Evolutionary conservation across 2,113 vertebrate genomes (phyloP).

Genomic region (Corythornis vintsioides): DNA sequence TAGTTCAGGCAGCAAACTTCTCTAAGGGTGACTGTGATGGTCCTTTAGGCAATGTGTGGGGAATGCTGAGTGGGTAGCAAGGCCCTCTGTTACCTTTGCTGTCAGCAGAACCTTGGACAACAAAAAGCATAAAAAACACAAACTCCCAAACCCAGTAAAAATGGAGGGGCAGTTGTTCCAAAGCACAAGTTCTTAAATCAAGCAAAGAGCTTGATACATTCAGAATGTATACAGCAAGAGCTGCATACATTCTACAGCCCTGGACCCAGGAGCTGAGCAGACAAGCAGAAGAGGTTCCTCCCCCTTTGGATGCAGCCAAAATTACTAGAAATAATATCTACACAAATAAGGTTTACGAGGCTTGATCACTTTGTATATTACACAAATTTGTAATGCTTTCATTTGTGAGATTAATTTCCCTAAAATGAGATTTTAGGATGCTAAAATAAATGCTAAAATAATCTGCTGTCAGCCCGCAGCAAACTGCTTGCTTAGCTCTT

Average conservation of each 20-base stretch:
- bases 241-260: not conserved
- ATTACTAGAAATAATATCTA: not conserved
- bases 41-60: not conserved
- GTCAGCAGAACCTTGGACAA: not conserved
- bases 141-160: not conserved
- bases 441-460: too few species aligned
- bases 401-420: constrained; percentile 3
- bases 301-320: not conserved
- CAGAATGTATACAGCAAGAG: too few species aligned
- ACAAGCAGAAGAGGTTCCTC: not conserved
- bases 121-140: not conserved
- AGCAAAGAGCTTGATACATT: too few species aligned
- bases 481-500: not conserved
- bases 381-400: not conserved
- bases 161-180: not conserved
- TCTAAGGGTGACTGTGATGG: not conserved
- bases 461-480: too few species aligned
- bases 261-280: not conserved
- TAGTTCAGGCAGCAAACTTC: not conserved
- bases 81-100: not conserved
- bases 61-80: not conserved
- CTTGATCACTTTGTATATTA: constrained; percentile 1
- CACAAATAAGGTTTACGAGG: not conserved
- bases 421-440: not conserved
- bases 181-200: not conserved